phyloP scores from a whole-genome alignment of 2,113 vertebrate species.

The Carlito syrichta region DNA sequence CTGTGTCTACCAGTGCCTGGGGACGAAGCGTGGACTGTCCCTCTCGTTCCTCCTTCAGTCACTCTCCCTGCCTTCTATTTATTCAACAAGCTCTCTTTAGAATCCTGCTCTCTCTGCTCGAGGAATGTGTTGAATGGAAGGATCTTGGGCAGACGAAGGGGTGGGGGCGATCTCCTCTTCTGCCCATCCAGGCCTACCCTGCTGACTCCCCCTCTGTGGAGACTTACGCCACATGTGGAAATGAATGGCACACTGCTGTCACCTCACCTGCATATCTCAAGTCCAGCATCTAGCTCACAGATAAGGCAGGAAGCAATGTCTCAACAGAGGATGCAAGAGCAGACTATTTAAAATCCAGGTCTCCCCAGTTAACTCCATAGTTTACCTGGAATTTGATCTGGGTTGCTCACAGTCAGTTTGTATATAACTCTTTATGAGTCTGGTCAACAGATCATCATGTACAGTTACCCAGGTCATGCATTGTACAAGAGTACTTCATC shows the following conservation, averaged over 20 bases:
- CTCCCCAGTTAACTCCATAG: fast-evolving
- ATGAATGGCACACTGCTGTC: fast-evolving
- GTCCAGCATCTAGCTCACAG: background rate
- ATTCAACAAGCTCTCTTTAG: background rate
- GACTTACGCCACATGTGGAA: background rate
- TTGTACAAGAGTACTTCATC: fast-evolving
- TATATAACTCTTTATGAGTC: fast-evolving
- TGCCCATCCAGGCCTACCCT: background rate
- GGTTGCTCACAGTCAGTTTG: fast-evolving
- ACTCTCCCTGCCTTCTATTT: fast-evolving
- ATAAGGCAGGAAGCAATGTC: background rate
- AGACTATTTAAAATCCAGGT: fast-evolving
- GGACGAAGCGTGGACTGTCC: fast-evolving
- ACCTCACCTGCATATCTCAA: too few species aligned
- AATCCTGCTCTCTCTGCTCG: fast-evolving
- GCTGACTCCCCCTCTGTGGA: background rate
- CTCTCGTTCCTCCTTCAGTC: background rate
- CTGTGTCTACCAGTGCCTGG: fast-evolving
- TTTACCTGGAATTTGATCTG: background rate
- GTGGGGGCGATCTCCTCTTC: background rate
- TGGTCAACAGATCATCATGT: fast-evolving
- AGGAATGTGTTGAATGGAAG: fast-evolving
- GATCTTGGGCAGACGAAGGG: fast-evolving
- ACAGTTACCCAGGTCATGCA: background rate
- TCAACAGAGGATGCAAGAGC: fast-evolving